Evolutionary conservation across 2,888 invertebrate species (phyloP).

Genomic region (Idaea straminata): DNA sequence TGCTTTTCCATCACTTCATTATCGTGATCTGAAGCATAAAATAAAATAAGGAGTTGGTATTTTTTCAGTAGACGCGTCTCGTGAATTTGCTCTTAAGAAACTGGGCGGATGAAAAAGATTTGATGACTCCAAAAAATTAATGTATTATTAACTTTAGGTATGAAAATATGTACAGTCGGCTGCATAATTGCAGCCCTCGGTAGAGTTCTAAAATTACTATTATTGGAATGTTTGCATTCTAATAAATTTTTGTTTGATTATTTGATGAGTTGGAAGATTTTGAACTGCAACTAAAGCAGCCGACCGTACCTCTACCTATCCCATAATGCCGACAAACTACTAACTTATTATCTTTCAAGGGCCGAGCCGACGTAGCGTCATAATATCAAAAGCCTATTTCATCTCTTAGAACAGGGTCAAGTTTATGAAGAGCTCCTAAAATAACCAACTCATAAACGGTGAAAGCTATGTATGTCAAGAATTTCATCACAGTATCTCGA

Average conservation of each 20-base stretch:
- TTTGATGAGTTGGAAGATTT: too few relatives aligned
- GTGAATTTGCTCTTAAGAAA: too few relatives aligned
- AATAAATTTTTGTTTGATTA: too few relatives aligned
- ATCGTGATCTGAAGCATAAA: background rate
- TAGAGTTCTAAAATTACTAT: too few relatives aligned
- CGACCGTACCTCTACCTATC: background rate
- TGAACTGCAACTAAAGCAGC: too few relatives aligned
- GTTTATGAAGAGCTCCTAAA: constrained; percentile 11
- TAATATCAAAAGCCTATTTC: background rate
- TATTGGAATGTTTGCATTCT: too few relatives aligned
- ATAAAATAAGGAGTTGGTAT: background rate
- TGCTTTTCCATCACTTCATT: background rate
- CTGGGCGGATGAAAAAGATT: background rate
- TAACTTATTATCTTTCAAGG: background rate
- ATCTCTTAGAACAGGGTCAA: constrained; percentile 6
- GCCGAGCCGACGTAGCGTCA: background rate
- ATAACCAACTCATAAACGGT: constrained; percentile 22
- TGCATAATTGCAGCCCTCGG: too few relatives aligned
- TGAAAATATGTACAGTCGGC: too few relatives aligned
- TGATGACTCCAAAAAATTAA: background rate
- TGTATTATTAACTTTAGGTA: background rate
- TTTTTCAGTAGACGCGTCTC: too few relatives aligned
- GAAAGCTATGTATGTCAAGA: constrained; percentile 30
- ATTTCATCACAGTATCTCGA: constrained; percentile 25
- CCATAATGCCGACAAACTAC: background rate